Base-by-base conservation (phyloP, 2,888 invertebrate genomes). In the Tipula unca region DNA sequence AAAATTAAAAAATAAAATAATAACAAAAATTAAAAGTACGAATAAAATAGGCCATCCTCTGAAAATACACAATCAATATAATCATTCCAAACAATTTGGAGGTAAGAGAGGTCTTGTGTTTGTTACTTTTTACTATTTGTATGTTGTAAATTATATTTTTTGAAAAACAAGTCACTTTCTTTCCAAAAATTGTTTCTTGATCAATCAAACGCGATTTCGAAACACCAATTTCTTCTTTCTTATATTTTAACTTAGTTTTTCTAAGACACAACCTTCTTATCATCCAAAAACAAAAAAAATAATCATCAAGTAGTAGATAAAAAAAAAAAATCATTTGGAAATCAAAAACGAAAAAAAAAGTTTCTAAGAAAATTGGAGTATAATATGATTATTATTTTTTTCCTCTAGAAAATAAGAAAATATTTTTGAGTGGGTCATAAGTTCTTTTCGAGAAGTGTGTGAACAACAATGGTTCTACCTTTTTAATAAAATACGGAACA, bases 181-280 rank as follows among this genome's bases (percentile, higher is more conserved):
- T 85, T 48, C 42, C 48, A 29, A 54, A 54, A 69, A 69, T 69
- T 35, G 29, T 48, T 32, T 29, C 25, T 14, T 86, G 29, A 20
- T 10, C 42, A 84, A 69, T 48, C 83, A 85, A 85, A 86, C 85
- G 86, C 87, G 87, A 87, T 87, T 87, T 87, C 87, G 87, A 87
- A 87, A 86, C 87, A 87, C 87, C 87, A 87, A 87, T 87, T 87
- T 87, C 87, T 86, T 54, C 39, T 42, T 29, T 25, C 29, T 48
- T 48, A 48, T 42, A 29, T 39, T 48, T 84, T 29, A 35, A 48
- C 29, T 13, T 85, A 39, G 39, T 85, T 85, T 42, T 48, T 85
- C 14, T 42, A 25, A 85, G 39, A 20, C n/a, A 32, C 35, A 35
- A 35, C 39, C 42, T 36, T 36, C 85, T 85, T 85, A 42, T 39